Base-by-base conservation (phyloP, 2,797 vertebrate species). In the Selene dorsalis region DNA sequence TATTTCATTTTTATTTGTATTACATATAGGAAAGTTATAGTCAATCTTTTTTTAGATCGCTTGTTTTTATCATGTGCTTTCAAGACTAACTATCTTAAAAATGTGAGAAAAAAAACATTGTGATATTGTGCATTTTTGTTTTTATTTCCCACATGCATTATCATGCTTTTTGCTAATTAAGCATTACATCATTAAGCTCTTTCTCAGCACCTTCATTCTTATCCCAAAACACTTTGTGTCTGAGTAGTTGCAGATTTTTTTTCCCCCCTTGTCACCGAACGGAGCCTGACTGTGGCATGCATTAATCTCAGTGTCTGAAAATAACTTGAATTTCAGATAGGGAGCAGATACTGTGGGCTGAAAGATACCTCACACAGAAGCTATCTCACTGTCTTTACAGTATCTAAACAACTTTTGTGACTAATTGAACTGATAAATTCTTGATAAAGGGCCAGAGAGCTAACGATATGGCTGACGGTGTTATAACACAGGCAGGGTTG, bases 301-400 rank as follows among this genome's bases (percentile, higher is more conserved):
- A 82, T 79, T 76, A 68, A 68, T 88, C 87, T 69, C 69, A n/a
- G 68, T 30, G 53, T 68, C 79, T 79, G 57, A 72, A 87, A 84
- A 85, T 86, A 87, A 75, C 75, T 60, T 70, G 58, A 69, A 63
- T 87, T 58, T 65, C 63, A 63, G 79, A 84, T 63, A 81, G 65
- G 79, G 58, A 74, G 63, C 62, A 82, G 75, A 84, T 76, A 75
- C 22, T 22, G 52, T 58, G 1, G 30, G 39, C 69, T 74, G 66
- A 22, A 63, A 68, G 62, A 38, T 28, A 35, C 72, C 56, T 60
- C 53, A 79, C 22, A 43, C 66, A 43, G 39, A 39, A 28, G 22
- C 38, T 75, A 65, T 56, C 57, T 71, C 24, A 52, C 32, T 41
- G 1, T 60, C 32, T 79, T n/a, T 53, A 7, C 17, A 7, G 43